phyloP scores from a whole-genome alignment of 2,797 vertebrate species.

The Pseudochaenichthys georgianus region DNA sequence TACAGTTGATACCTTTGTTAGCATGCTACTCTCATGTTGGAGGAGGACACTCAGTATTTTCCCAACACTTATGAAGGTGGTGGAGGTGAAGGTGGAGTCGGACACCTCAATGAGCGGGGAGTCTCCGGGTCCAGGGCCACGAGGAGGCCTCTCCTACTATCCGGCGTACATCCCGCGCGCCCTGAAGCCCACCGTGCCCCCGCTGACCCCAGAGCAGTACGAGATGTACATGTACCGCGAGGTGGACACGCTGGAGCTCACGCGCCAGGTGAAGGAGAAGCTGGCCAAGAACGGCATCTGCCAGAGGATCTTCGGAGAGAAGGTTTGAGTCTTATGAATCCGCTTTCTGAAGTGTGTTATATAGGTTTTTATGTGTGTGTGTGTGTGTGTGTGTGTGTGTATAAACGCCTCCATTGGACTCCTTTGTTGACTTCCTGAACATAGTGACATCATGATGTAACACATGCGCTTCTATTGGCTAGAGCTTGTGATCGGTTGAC shows the following conservation, averaged over 20 bases:
- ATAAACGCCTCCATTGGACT: too few relatives aligned
- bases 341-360: too few relatives aligned
- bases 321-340: constrained; percentile 75
- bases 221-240: constrained; percentile 99
- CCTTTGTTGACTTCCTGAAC: too few relatives aligned
- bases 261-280: constrained; percentile 98
- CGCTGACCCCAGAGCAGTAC: constrained; percentile 97
- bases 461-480: too few relatives aligned
- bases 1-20: too few relatives aligned
- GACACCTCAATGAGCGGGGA: constrained; percentile 80
- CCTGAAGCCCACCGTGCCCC: constrained; percentile 95
- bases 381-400: too few relatives aligned
- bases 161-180: constrained; percentile 92
- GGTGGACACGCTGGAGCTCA: constrained; percentile 97
- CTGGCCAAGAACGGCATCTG: constrained; percentile 99
- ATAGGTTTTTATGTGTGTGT: too few relatives aligned
- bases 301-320: constrained; percentile 99
- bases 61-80: constrained; percentile 50
- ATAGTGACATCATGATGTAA: too few relatives aligned
- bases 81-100: constrained; percentile 90
- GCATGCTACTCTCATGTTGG: too few relatives aligned
- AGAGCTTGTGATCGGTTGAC: too few relatives aligned
- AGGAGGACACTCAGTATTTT: too few relatives aligned
- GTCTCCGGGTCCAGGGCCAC: constrained; percentile 41
- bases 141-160: constrained; percentile 91